These are phyloP conservation scores for Capromys pilorides DNA, from an alignment of 2,797 vertebrate genomes.

Conservation along the genomic window DNA sequence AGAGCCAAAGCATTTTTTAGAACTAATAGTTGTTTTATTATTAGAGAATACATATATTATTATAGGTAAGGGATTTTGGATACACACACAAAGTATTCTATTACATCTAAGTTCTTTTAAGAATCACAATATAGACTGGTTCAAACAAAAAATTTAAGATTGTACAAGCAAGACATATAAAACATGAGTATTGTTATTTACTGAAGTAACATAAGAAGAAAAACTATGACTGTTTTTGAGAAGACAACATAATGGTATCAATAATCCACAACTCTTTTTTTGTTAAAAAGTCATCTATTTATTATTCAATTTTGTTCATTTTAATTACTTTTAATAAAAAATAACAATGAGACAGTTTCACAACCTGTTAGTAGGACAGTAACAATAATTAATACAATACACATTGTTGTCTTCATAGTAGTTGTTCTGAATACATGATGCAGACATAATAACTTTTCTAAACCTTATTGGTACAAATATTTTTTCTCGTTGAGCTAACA, in stretches of 20 bases:
- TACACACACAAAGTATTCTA: not conserved
- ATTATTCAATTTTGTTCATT: too few species aligned
- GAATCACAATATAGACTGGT: not conserved
- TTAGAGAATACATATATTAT: not conserved
- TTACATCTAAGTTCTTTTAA: not conserved
- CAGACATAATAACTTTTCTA: too few species aligned
- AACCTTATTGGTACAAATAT: too few species aligned
- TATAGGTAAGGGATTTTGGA: not conserved
- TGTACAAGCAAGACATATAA: not conserved
- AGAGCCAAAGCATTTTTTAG: not conserved
- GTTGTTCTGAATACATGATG: too few species aligned
- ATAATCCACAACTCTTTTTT: not conserved
- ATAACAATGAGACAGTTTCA: too few species aligned
- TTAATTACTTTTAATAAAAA: too few species aligned
- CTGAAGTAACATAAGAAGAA: not conserved
- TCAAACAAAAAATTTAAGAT: not conserved
- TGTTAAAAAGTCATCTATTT: not conserved
- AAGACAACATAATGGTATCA: not conserved
- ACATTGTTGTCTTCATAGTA: too few species aligned
- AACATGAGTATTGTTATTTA: not conserved
- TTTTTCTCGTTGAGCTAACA: too few species aligned
- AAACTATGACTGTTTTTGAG: not conserved
- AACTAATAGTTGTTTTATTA: not conserved
- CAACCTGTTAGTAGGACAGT: too few species aligned
- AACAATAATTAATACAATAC: too few species aligned